Conservation (phyloP, 2,797 vertebrate species). For the Scomberomorus guttatus region DNA sequence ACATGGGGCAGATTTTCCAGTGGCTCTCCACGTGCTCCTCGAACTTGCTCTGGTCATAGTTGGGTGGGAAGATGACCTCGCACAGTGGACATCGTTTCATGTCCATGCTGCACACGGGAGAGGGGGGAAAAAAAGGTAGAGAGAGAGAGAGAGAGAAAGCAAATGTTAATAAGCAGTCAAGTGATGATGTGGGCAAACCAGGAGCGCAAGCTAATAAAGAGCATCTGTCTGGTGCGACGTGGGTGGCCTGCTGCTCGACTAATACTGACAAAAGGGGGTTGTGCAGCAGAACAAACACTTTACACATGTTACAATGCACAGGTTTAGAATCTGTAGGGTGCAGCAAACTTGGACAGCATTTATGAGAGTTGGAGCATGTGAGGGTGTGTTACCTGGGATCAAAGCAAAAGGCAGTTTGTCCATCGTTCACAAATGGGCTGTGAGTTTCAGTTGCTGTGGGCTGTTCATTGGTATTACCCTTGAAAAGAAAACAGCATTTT, state of each 20-base stretch:
- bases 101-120: conserved; percentile 85
- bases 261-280: conserved; percentile 44
- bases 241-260: conserved; percentile 76
- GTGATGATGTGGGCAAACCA: conserved; percentile 73
- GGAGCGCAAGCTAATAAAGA: conserved; percentile 75
- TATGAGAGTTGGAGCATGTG: conserved; percentile 31
- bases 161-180: conserved; percentile 56
- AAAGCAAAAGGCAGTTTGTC: conserved; percentile 94
- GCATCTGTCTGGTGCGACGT: conserved; percentile 78
- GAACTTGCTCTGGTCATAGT: conserved; percentile 98
- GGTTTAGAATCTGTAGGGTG: conserved; percentile 50
- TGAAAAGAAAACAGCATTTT: background rate
- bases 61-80: conserved; percentile 96
- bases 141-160: conserved; percentile 24
- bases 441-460: conserved; percentile 83
- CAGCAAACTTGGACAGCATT: conserved; percentile 51
- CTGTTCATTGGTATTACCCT: conserved; percentile 78
- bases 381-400: conserved; percentile 91
- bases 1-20: conserved; percentile 99
- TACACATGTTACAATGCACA: conserved; percentile 68
- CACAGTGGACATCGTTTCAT: conserved; percentile 97
- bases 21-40: conserved; percentile 98
- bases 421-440: conserved; percentile 88
- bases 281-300: conserved; percentile 72
- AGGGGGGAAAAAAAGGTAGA: background rate